Evolutionary conservation across 1,140 invertebrate species (phyloP), one percentile per base, ranked within the genome.

Genomic region (Drosophila sproati): DNA sequence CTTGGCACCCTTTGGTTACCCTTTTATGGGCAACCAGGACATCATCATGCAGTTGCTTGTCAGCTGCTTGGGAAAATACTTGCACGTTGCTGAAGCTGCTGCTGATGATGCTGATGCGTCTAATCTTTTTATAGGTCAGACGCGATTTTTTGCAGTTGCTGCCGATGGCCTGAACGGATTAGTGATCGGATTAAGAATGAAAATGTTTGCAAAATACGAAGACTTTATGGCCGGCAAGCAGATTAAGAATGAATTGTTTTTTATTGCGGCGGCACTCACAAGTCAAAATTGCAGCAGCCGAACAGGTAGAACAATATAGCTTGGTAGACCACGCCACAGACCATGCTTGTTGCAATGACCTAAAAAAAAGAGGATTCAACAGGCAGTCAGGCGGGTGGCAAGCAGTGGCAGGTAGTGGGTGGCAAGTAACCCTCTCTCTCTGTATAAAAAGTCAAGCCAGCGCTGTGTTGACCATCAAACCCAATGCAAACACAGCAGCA

Each of bases 201-300:
- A 88, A 70, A 67, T 88, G 85, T 88, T 89, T 89, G 85, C 85
- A 89, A 88, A 88, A 76, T 88, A 88, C 32, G 51, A 64, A 52
- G 61, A 73, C 29, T 88, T 88, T 88, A 88, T 75, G 59, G 39
- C 34, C 34, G 51, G 35, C 37, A 66, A 41, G 45, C 67, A 89
- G 85, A 89, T 89, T 89, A 89, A 89, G 85, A 89, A 89, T 89
- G 85, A 89, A 89, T 77, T 73, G 80, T 89, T 89, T 90, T 89
- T 89, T 88, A 88, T 88, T 77, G 54, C 63, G 73, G 45, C 77
- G 52, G 10, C 32, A 41, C 48, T 47, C 64, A 64, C 54, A 89
- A 88, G 85, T 88, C 85, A 88, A 41, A 20, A 12, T 28, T 20
- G 20, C 20, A 20, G 20, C 7, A 10, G 12, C 50, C 34, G 34